phyloP scores from a whole-genome alignment of 2,888 invertebrate species.

The Agrilus mali region DNA sequence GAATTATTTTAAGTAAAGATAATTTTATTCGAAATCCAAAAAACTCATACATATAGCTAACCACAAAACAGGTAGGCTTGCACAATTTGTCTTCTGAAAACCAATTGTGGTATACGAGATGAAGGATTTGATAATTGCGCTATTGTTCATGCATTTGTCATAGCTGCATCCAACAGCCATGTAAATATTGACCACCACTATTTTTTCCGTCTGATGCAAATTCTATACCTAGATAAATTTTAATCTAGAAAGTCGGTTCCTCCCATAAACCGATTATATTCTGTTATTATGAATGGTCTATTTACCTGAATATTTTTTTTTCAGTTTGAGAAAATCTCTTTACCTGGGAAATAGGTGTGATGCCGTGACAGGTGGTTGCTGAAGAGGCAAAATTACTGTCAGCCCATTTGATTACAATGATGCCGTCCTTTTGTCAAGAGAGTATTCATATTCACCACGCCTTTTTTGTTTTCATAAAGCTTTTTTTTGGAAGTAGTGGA shows the following conservation, averaged over 20 bases:
- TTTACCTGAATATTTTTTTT: background rate
- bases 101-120: too few relatives aligned
- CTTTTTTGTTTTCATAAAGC: too few relatives aligned
- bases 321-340: background rate
- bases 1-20: too few relatives aligned
- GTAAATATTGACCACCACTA: conserved; percentile 10
- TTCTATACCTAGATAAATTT: background rate
- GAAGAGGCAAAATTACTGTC: conserved; percentile 16
- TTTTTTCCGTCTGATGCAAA: conserved; percentile 5
- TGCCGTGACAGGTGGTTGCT: conserved; percentile 9
- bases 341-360: conserved; percentile 4
- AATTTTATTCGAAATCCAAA: too few relatives aligned
- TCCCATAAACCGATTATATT: conserved; percentile 1
- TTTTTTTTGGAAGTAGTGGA: too few relatives aligned
- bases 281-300: background rate
- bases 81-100: too few relatives aligned
- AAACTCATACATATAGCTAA: too few relatives aligned
- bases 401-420: conserved; percentile 13
- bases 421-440: conserved; percentile 7
- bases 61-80: too few relatives aligned
- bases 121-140: too few relatives aligned
- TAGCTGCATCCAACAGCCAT: conserved; percentile 4
- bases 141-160: background rate
- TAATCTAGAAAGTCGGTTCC: background rate
- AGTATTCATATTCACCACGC: too few relatives aligned